A percentile compares a stretch with the other conserved stretches of the same genome.
phyloP scores from a whole-genome alignment of 2,113 vertebrate genomes.

The Cyphomyrus plagiostoma region DNA sequence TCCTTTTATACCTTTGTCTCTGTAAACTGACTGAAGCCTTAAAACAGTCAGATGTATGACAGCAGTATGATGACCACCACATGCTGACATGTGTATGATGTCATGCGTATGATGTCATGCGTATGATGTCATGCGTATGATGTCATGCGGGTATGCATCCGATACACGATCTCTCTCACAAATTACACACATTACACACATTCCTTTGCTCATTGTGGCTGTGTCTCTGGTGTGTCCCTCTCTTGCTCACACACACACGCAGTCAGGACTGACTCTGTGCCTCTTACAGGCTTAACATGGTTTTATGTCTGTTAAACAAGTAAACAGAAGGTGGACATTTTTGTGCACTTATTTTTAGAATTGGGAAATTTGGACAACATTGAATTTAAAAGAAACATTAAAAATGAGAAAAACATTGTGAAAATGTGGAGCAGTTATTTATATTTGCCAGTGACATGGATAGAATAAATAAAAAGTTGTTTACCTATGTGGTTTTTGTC shows the following conservation, averaged over 20 bases:
- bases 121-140: background rate
- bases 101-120: too few relatives aligned
- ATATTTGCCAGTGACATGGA: constrained; percentile 58
- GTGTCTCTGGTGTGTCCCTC: constrained; percentile 52
- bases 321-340: constrained; percentile 45
- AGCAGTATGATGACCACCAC: constrained; percentile 28
- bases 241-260: constrained; percentile 36
- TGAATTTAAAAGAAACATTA: constrained; percentile 45
- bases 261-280: constrained; percentile 37
- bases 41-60: constrained; percentile 46
- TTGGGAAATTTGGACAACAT: constrained; percentile 42
- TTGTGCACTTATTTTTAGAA: constrained; percentile 58
- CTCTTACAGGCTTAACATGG: constrained; percentile 45
- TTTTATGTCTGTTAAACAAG: constrained; percentile 45
- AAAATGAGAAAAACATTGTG: constrained; percentile 41
- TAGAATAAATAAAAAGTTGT: constrained; percentile 52
- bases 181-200: constrained; percentile 39
- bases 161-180: background rate
- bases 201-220: constrained; percentile 50
- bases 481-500: constrained; percentile 46
- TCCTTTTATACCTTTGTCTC: constrained; percentile 37
- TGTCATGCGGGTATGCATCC: background rate
- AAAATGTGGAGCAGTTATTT: constrained; percentile 54
- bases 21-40: constrained; percentile 56
- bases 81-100: too few relatives aligned